Percentiles rank a stretch among this genome's conserved stretches.
Evolutionary conservation across 2,113 vertebrate genomes (phyloP).

Genomic region (Ochotona curzoniae): DNA sequence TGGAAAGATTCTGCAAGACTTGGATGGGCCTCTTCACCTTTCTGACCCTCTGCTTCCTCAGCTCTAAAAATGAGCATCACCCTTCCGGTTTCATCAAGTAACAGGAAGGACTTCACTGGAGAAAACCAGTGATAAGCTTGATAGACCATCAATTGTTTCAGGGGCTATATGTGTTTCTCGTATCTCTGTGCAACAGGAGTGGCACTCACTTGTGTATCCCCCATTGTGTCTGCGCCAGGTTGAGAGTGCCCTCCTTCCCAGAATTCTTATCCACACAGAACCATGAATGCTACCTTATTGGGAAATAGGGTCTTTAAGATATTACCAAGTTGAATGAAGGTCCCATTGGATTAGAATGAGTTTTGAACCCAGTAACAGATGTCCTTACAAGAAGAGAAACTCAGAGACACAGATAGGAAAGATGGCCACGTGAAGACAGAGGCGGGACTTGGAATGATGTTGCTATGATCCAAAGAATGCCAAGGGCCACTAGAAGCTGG

Average conservation of each 20-base stretch:
- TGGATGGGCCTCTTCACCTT: not conserved
- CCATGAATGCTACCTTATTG: not conserved
- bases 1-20: not conserved
- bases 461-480: not conserved
- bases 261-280: not conserved
- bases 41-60: not conserved
- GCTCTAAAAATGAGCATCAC: not conserved
- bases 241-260: no score
- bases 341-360: not conserved
- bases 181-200: no score
- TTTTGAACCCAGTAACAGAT: no score
- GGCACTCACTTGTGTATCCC: no score
- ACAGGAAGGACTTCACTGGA: not conserved
- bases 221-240: not conserved
- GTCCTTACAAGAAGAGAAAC: not conserved
- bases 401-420: not conserved
- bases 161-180: not conserved
- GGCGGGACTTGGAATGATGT: fast-evolving
- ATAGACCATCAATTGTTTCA: fast-evolving
- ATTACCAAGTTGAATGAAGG: not conserved
- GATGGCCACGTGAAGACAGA: fast-evolving
- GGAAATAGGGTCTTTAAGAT: not conserved
- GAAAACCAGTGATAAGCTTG: not conserved
- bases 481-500: not conserved
- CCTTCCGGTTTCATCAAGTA: not conserved